Conservation (phyloP, 2,797 vertebrate genomes). For the Squalus acanthias region DNA sequence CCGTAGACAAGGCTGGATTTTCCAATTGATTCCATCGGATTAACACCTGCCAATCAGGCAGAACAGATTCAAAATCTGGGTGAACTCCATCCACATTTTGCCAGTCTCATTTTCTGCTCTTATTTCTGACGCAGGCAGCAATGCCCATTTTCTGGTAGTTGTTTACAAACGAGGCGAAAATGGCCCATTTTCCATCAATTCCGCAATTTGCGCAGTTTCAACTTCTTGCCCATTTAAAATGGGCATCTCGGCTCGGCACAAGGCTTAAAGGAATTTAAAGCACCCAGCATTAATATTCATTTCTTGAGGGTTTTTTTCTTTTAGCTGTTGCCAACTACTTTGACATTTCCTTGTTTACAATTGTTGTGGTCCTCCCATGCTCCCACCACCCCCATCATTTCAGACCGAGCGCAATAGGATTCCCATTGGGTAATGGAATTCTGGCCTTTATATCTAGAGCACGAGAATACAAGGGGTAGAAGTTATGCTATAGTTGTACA, state of each 20-base stretch:
- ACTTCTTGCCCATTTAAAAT: background rate
- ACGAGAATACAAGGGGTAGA: no score
- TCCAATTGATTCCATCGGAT: background rate
- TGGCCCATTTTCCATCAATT: background rate
- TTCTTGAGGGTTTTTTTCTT: background rate
- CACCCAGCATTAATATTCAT: background rate
- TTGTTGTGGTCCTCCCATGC: background rate
- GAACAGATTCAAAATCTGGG: background rate
- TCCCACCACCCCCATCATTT: background rate
- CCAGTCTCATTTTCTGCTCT: background rate
- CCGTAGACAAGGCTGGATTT: background rate
- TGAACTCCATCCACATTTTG: background rate
- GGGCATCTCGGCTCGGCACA: background rate
- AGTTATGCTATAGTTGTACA: no score
- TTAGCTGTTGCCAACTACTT: background rate
- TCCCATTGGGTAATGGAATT: background rate
- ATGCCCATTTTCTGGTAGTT: background rate
- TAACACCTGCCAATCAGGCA: background rate
- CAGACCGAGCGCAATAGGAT: background rate
- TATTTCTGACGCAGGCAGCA: background rate
- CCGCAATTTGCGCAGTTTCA: background rate
- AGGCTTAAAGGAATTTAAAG: background rate
- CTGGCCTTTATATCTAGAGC: no score
- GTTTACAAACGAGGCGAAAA: background rate
- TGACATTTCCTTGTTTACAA: background rate